Conservation (phyloP, 2,797 vertebrate species). For the Sebastes dallii region DNA sequence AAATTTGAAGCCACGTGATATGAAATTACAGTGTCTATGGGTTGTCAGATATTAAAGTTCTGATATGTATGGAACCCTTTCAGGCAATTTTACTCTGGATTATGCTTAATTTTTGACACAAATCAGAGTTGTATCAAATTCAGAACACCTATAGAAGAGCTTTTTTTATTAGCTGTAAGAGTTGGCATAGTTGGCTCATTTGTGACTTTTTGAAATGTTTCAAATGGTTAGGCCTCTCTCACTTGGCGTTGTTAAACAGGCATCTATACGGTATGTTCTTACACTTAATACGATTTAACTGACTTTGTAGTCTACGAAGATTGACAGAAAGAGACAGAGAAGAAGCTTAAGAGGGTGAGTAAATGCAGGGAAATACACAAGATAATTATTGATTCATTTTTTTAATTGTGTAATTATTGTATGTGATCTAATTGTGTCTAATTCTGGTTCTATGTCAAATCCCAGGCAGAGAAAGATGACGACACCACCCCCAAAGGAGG, state of each 20-base stretch:
- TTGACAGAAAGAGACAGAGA: neutral
- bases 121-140: neutral
- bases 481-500: neutral
- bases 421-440: neutral
- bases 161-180: neutral
- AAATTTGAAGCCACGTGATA: constrained; percentile 1
- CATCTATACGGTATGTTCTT: neutral
- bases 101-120: neutral
- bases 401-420: neutral
- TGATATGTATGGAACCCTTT: neutral
- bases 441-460: neutral
- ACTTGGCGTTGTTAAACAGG: neutral
- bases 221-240: neutral
- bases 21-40: constrained; percentile 1
- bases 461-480: neutral
- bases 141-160: neutral
- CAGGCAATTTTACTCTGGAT: neutral
- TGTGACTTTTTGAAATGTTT: neutral
- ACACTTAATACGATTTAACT: neutral
- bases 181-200: neutral
- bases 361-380: neutral
- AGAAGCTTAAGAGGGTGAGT: neutral
- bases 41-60: constrained; percentile 2
- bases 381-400: neutral
- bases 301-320: neutral